Percentiles rank a stretch among this genome's conserved stretches.
Evolutionary conservation across 2,797 vertebrate species (phyloP).

Genomic region (Austrolebias charrua): DNA sequence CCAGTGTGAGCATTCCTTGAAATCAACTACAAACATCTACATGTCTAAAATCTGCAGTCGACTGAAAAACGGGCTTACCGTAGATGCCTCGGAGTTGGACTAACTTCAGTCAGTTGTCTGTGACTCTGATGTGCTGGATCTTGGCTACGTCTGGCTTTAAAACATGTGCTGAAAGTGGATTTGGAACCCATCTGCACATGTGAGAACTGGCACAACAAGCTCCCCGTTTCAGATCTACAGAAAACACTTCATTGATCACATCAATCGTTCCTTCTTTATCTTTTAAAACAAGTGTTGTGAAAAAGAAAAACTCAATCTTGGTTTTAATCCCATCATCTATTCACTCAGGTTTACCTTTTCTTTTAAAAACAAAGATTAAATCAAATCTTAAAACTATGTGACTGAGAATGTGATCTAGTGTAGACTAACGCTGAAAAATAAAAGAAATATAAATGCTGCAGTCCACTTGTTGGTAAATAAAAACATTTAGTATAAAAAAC

Average conservation of each 20-base stretch:
- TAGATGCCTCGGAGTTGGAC: conserved; percentile 37
- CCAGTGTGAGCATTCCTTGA: not conserved
- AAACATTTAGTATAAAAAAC: not conserved
- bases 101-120: conserved; percentile 45
- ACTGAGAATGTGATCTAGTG: too few relatives aligned
- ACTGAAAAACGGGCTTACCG: conserved; percentile 41
- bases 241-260: conserved; percentile 19
- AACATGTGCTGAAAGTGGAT: conserved; percentile 25
- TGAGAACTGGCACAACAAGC: conserved; percentile 5
- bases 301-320: not conserved
- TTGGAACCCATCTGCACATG: conserved; percentile 43
- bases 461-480: too few relatives aligned
- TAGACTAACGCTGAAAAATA: too few relatives aligned
- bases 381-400: too few relatives aligned
- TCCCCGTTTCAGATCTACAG: conserved; percentile 12
- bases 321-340: conserved; percentile 44
- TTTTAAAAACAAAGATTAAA: too few relatives aligned
- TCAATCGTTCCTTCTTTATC: not conserved
- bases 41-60: conserved; percentile 31
- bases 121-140: conserved; percentile 41
- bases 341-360: too few relatives aligned
- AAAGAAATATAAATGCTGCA: too few relatives aligned
- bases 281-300: too few relatives aligned
- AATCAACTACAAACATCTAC: conserved; percentile 28
- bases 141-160: conserved; percentile 13